These are phyloP conservation scores for Semotilus atromaculatus DNA, from an alignment of 2,797 vertebrate species.

Conservation along the genomic window DNA sequence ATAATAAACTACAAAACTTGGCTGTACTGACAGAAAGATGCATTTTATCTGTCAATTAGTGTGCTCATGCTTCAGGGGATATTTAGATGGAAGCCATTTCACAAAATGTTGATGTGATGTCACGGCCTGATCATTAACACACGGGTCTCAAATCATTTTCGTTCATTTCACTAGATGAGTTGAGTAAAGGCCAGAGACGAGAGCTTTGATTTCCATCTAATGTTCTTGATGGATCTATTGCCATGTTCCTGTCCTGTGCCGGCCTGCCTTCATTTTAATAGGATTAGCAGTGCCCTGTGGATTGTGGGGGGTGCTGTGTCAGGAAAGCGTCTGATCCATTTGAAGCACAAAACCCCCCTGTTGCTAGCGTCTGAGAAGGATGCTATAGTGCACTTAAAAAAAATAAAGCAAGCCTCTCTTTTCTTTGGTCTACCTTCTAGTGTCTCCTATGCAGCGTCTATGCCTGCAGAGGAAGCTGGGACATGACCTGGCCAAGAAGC, in stretches of 20 bases:
- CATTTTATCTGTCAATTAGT: constrained; percentile 6
- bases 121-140: constrained; percentile 60
- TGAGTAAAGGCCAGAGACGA: constrained; percentile 77
- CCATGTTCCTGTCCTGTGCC: constrained; percentile 69
- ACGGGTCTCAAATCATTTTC: constrained; percentile 69
- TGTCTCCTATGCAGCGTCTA: constrained; percentile 32
- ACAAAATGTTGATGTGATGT: constrained; percentile 52
- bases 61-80: constrained; percentile 24
- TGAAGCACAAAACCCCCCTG: constrained; percentile 72
- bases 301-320: constrained; percentile 72
- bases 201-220: constrained; percentile 77
- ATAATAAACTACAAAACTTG: constrained; percentile 29
- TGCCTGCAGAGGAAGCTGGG: constrained; percentile 32
- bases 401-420: constrained; percentile 55
- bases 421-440: constrained; percentile 17
- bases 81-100: constrained; percentile 37
- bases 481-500: constrained; percentile 62
- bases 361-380: constrained; percentile 67
- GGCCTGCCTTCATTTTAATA: constrained; percentile 80
- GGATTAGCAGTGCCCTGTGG: constrained; percentile 74
- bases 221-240: constrained; percentile 77
- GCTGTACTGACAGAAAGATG: constrained; percentile 37
- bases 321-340: constrained; percentile 66
- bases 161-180: constrained; percentile 67
- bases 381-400: constrained; percentile 65